Base-by-base conservation (phyloP, 2,113 vertebrate species). In the Syrmaticus mikado region DNA sequence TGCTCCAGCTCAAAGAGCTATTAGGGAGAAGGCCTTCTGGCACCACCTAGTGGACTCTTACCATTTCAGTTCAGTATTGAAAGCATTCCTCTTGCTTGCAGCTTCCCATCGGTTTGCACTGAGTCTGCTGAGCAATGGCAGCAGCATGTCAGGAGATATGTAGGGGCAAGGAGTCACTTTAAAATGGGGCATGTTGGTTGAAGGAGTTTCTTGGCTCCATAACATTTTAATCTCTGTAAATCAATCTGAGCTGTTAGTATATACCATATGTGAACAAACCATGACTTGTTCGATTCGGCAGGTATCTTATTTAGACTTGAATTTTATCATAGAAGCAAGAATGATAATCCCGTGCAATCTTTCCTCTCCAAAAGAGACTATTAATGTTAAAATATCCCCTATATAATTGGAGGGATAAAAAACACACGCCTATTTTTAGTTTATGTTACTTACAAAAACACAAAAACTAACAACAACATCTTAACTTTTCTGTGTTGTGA, bases 151-250 rank as follows among this genome's bases (percentile, higher is more conserved):
- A 46, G 6, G 16, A 38, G 11, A 40, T 28, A 43, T 8, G 28
- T 13, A 1, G 10, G 14, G 14, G 22, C 40, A 66, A 78, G 13
- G 21, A 85, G 30, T 22, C 8, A 17, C 19, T 80, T 36, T 64
- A 41, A 85, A 87, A 30, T 15, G 11, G 74, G 66, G 77, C 5
- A 2, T 10, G 70, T 36, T 12, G 57, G 13, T 13, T 22, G 8
- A 53, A 25, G 30, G 24, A 20, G 65, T 17, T 55, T 21, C 36
- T 61, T 13, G 3, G 9, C n/a, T 53, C 53, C 34, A 20, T 3
- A 20, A 13, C 5, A 28, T 1, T 25, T 43, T 27, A 20, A n/a
- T 45, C 32, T 89, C 22, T 0, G 0, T 19, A 64, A n/a, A 7
- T 22, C 21, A 9, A 7, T 58, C 20, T 19, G 58, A 80, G 43